Evolutionary conservation across 2,113 vertebrate species (phyloP).

Genomic region (Cyphomyrus discorhynchus): DNA sequence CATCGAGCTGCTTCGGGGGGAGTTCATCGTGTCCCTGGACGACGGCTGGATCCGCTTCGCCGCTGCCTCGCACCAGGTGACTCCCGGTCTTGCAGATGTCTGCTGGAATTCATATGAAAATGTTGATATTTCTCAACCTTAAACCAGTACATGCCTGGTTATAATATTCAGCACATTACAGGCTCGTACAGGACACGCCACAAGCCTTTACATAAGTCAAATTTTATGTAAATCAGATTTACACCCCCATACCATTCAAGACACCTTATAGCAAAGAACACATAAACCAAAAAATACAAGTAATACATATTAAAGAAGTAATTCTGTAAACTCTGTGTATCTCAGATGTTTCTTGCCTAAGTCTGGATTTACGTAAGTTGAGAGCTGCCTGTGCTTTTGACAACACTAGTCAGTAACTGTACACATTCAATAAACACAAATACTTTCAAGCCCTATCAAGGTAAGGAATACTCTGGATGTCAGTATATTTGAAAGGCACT

Average conservation of each 20-base stretch:
- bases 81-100: no score
- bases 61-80: conserved; percentile 84
- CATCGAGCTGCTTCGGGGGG: conserved; percentile 73
- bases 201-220: neutral
- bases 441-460: neutral
- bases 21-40: conserved; percentile 82
- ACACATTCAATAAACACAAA: neutral
- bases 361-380: neutral
- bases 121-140: neutral
- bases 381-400: neutral
- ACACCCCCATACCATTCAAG: neutral
- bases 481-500: neutral
- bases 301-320: neutral
- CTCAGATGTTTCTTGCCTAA: neutral
- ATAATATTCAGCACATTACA: neutral
- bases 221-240: neutral
- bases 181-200: neutral
- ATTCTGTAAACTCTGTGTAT: neutral
- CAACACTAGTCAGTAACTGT: neutral
- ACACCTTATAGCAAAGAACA: neutral
- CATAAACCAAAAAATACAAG: neutral
- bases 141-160: neutral
- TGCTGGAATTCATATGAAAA: neutral
- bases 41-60: conserved; percentile 91
- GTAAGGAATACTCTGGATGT: neutral